Conservation (phyloP, 2,113 vertebrate genomes). For the Australoheros scitulus region DNA sequence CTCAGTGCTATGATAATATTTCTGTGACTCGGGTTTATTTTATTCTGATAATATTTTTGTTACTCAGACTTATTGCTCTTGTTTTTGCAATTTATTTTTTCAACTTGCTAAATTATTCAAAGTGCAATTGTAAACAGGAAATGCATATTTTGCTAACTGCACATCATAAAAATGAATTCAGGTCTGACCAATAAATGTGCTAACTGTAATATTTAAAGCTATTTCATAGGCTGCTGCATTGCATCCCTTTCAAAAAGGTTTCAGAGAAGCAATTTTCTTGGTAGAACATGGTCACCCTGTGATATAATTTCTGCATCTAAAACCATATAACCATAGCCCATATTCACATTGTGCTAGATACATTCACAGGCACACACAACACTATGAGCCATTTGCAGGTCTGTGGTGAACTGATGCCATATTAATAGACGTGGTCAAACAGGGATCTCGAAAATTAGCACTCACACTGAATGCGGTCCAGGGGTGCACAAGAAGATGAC, state of each 20-base stretch:
- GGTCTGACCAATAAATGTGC: not conserved
- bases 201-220: not conserved
- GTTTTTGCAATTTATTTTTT: not conserved
- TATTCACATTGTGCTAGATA: not conserved
- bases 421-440: not conserved
- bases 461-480: fast-evolving
- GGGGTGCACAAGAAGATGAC: not conserved
- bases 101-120: constrained; percentile 22
- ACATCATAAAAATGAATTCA: not conserved
- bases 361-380: fast-evolving
- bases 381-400: not conserved
- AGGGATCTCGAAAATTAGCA: not conserved
- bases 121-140: constrained; percentile 3
- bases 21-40: constrained; percentile 6
- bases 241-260: not conserved
- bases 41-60: not conserved
- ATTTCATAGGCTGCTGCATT: not conserved
- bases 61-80: constrained; percentile 5
- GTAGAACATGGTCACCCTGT: not conserved
- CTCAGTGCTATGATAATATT: constrained; percentile 14
- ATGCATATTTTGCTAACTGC: not conserved
- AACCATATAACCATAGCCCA: not conserved
- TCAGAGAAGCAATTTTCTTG: not conserved
- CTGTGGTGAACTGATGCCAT: too few species aligned
- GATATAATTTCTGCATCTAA: not conserved